These are phyloP conservation scores for Rhinoraja longicauda DNA, from an alignment of 2,797 vertebrate species.

Conservation along the genomic window DNA sequence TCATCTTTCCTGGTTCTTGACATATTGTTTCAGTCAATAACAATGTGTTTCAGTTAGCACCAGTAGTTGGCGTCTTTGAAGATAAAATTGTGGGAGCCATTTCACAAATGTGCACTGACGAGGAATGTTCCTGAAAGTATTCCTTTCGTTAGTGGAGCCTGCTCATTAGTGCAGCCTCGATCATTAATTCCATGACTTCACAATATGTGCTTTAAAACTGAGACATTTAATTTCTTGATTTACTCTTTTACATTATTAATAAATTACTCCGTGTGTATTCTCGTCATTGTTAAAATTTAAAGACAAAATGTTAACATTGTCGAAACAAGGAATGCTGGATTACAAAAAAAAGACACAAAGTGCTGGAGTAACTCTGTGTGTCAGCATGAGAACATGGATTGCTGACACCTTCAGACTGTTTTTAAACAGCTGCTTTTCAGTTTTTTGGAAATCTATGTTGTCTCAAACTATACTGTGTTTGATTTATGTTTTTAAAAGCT, in stretches of 20 bases:
- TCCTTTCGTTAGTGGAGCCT: neutral
- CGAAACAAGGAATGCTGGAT: too few relatives aligned
- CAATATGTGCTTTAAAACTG: neutral
- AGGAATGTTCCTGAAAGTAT: neutral
- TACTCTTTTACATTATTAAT: neutral
- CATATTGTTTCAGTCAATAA: neutral
- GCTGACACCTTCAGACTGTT: too few relatives aligned
- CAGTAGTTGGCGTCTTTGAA: neutral
- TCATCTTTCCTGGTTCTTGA: neutral
- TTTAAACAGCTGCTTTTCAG: neutral
- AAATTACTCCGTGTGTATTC: neutral
- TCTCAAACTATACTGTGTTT: neutral
- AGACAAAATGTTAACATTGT: neutral
- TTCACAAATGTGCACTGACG: neutral
- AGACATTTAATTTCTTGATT: neutral
- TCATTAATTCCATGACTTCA: neutral
- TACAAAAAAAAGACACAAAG: too few relatives aligned
- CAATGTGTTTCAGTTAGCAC: neutral
- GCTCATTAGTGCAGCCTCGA: neutral
- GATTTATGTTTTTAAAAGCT: neutral
- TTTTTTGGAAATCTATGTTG: neutral
- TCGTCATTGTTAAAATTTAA: neutral
- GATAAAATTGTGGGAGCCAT: neutral
- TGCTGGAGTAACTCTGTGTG: too few relatives aligned
- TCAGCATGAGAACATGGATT: too few relatives aligned